Base-by-base conservation (phyloP, 2,888 invertebrate species). In the Cataglyphis cursor region DNA sequence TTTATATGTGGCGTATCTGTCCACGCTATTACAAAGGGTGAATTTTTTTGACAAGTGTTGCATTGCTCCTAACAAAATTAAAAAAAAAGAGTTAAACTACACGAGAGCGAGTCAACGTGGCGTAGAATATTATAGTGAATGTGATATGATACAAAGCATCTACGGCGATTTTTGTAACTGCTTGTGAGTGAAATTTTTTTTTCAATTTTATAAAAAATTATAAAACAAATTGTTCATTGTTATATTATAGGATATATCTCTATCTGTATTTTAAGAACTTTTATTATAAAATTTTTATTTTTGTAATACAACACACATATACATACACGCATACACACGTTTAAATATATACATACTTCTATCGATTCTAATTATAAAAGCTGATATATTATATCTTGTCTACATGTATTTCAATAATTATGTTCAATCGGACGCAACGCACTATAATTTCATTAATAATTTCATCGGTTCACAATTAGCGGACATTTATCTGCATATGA, bases 21-120 rank as follows among this genome's bases (percentile, higher is more conserved):
- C 76, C 10, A 21, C 31, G 10, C 57, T n/a, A 57, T 78, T 28
- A 78, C 5, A 41, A 12, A 78, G 31, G n/a, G 1, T 10, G 10
- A 78, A 35, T 68, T 78, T 68, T 78, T 76, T 78, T 78, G 41
- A 59, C 68, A 41, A 41, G 31, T 68, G 31, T 78, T 68, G 41
- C 28, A 44, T 68, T 78, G 68, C 10, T 59, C n/a, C 18, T 68
- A 68, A 18, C 57, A 68, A 68, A 78, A 68, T 78, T 66, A 57
- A 41, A 66, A 66, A 75, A 51, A 68, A 59, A 62, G 48, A 35
- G 64, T 38, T 38, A 75, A 76, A 38, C 57, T 59, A 1, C 21
- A 9, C 31, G 38, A 75, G 8, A 21, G 2, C 41, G 54, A 48
- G 4, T 48, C 18, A n/a, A 44, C 12, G 12, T 64, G n/a, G 35